Conservation (phyloP, 2,797 vertebrate species). For the Allenopithecus nigroviridis region DNA sequence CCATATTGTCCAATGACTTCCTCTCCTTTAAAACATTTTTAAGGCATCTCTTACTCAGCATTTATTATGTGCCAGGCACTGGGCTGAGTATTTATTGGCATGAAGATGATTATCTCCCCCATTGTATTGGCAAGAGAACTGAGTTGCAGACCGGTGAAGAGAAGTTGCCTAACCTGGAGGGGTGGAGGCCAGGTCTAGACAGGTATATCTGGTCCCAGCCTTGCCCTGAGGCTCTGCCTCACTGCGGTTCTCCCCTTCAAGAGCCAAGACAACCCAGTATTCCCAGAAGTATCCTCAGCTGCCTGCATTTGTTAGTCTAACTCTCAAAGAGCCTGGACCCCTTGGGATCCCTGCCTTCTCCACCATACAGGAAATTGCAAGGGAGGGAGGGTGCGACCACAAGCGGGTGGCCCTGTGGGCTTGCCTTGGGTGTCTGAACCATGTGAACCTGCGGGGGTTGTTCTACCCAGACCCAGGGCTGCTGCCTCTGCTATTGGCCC, state of each 20-base stretch:
- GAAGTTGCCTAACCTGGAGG: too few species aligned
- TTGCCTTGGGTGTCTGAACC: background rate
- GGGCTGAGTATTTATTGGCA: background rate
- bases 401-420: background rate
- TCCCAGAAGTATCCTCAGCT: background rate
- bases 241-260: background rate
- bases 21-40: background rate
- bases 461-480: background rate
- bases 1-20: rapidly evolving
- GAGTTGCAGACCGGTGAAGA: background rate
- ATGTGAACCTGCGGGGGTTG: too few species aligned
- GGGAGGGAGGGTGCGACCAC: background rate
- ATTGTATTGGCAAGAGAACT: rapidly evolving
- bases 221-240: background rate
- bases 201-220: background rate
- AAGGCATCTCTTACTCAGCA: background rate
- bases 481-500: background rate
- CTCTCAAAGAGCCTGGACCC: background rate
- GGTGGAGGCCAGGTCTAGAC: background rate
- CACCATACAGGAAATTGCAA: rapidly evolving
- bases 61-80: too few species aligned
- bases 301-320: background rate
- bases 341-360: background rate
- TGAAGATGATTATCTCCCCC: background rate
- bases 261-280: rapidly evolving